Base-by-base conservation (phyloP, 2,888 invertebrate species). In the Philaethria dido region DNA sequence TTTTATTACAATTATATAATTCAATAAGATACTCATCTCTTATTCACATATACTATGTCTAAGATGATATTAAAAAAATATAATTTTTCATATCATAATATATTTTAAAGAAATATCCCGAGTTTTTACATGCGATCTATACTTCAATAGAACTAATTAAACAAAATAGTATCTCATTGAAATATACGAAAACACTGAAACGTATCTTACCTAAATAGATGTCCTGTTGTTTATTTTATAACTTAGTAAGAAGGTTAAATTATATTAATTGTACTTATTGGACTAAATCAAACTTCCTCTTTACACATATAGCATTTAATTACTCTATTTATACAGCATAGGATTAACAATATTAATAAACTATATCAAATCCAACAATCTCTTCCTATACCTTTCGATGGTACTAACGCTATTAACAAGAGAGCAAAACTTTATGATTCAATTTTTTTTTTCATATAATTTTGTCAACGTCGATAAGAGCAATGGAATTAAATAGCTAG, bases 291-390 rank as follows among this genome's bases (percentile, higher is more conserved):
- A 92, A 92, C 86, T 80, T 86, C 80, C 81, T 84, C 75, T 81
- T 74, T 92, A 92, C 92, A 92, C 92, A 88, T 92, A 92, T 90
- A 92, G 92, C 92, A 86, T 92, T 92, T 92, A 92, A 92, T 92
- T 89, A 91, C 75, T 88, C 91, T 92, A 91, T 92, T 92, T 92
- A 89, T 92, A 92, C 91, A 92, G 92, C 91, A 91, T 92, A 88
- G 88, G 88, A 87, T 90, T 92, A 92, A 92, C 92, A 92, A 89
- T 92, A 91, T 92, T 88, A 85, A 92, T 92, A 92, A 89, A 92
- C 92, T 92, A 92, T 92, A 89, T 92, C 92, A 92, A 92, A 92
- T 92, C 92, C 92, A 92, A 92, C 92, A 92, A 92, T 90, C 88
- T 90, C 89, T 88, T 88, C 80, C 89, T 91, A 90, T 86, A 89